Conservation (phyloP, 2,797 vertebrate species). For the Malurus splendens region DNA sequence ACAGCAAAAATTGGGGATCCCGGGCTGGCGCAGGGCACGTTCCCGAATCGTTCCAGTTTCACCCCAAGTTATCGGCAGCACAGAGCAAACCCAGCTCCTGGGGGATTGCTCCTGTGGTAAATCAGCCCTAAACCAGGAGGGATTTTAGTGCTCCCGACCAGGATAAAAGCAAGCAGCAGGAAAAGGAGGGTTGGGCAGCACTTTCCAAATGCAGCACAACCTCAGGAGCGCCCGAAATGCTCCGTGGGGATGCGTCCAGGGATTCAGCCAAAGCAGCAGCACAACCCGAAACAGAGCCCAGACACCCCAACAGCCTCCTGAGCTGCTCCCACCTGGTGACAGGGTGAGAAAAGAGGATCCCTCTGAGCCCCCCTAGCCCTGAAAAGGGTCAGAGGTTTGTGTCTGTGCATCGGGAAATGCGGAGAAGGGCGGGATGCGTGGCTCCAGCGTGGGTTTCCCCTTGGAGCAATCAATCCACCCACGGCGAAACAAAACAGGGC, state of each 20-base stretch:
- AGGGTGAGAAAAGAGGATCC: not conserved
- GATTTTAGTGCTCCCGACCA: not conserved
- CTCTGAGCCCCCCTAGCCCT: not conserved
- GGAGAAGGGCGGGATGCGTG: not conserved
- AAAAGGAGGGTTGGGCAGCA: not conserved
- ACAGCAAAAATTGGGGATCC: not conserved
- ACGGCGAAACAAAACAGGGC: fast-evolving
- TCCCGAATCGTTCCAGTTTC: not conserved
- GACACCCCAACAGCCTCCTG: not conserved
- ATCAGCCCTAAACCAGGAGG: not conserved
- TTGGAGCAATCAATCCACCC: not conserved
- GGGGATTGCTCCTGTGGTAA: not conserved
- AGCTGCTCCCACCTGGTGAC: not conserved
- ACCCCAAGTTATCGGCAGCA: not conserved
- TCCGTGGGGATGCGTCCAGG: not conserved
- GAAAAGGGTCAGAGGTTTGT: not conserved
- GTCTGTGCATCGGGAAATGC: fast-evolving
- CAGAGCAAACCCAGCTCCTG: not conserved
- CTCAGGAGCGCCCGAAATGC: not conserved
- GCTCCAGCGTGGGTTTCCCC: not conserved
- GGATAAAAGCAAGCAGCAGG: not conserved
- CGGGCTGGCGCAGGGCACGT: not conserved
- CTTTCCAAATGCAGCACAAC: fast-evolving
- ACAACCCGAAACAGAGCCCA: not conserved
- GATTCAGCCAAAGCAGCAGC: not conserved